These are phyloP conservation scores for Tyto alba DNA, from an alignment of 2,113 vertebrate genomes.

Conservation along the genomic window DNA sequence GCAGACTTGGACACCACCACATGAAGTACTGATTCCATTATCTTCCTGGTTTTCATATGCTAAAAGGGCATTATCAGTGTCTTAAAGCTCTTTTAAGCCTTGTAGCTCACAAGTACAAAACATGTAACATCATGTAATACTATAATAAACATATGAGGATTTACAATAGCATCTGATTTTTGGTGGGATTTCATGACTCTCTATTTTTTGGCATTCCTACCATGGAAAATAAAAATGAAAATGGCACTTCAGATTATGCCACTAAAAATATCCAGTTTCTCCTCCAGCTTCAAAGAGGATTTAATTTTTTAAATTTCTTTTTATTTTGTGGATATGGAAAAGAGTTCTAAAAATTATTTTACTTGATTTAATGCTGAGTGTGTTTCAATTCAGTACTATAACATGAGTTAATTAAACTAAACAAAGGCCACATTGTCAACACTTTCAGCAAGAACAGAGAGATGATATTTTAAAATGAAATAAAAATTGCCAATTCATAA, in stretches of 20 bases:
- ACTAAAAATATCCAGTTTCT: conserved; percentile 32
- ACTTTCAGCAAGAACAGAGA: conserved; percentile 33
- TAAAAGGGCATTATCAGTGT: not conserved
- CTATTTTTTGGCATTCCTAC: not conserved
- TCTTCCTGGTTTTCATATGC: not conserved
- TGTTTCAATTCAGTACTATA: conserved; percentile 1
- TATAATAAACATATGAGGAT: not conserved
- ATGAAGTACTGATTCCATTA: not conserved
- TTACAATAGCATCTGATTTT: not conserved
- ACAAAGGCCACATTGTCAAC: conserved; percentile 24
- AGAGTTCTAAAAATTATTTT: not conserved
- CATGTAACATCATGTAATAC: not conserved
- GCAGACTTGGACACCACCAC: not conserved
- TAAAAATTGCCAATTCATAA: conserved; percentile 29
- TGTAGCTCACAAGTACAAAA: not conserved
- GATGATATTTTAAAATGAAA: conserved; percentile 31
- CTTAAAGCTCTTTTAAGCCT: not conserved
- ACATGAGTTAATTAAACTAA: conserved; percentile 43
- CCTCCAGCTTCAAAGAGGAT: not conserved
- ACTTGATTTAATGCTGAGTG: not conserved
- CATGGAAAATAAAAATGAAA: conserved; percentile 14
- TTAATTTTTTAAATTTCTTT: not conserved
- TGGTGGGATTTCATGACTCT: not conserved
- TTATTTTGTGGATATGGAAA: not conserved
- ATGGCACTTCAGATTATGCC: not conserved